Percentiles rank a stretch among this genome's conserved stretches.
Conservation (phyloP, 2,797 vertebrate genomes). For the Falco cherrug region DNA sequence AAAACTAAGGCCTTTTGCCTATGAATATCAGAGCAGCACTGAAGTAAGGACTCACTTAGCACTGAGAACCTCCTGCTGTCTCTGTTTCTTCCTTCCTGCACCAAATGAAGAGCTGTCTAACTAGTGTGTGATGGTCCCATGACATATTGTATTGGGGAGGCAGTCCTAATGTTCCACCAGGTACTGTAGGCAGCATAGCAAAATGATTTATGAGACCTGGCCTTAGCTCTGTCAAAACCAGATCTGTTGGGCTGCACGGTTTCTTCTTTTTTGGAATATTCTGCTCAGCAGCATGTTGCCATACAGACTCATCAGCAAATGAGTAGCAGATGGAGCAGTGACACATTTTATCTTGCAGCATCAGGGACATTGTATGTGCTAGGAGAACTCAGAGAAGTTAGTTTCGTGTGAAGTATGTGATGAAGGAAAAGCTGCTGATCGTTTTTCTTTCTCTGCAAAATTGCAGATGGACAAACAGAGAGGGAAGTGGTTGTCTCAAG, state of each 20-base stretch:
- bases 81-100: neutral
- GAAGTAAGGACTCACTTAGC: neutral
- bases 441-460: neutral
- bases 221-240: neutral
- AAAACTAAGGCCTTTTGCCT: neutral
- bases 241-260: slow-evolving; percentile 17
- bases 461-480: slow-evolving; percentile 62
- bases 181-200: neutral
- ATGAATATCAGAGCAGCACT: neutral
- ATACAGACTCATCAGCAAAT: slow-evolving; percentile 44
- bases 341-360: slow-evolving; percentile 66
- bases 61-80: neutral
- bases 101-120: neutral
- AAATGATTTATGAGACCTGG: slow-evolving; percentile 12
- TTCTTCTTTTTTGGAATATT: slow-evolving; percentile 58
- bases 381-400: slow-evolving; percentile 41
- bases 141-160: neutral
- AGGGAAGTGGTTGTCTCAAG: slow-evolving; percentile 39
- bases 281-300: slow-evolving; percentile 35
- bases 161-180: neutral
- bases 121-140: neutral
- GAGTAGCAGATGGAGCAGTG: slow-evolving; percentile 72
- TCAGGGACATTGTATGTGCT: slow-evolving; percentile 53
- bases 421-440: slow-evolving; percentile 7
- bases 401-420: slow-evolving; percentile 3